Percentiles rank a stretch among this genome's conserved stretches.
These are phyloP conservation scores for Popillia japonica DNA, from an alignment of 1,140 invertebrate species.

Conservation along the genomic window DNA sequence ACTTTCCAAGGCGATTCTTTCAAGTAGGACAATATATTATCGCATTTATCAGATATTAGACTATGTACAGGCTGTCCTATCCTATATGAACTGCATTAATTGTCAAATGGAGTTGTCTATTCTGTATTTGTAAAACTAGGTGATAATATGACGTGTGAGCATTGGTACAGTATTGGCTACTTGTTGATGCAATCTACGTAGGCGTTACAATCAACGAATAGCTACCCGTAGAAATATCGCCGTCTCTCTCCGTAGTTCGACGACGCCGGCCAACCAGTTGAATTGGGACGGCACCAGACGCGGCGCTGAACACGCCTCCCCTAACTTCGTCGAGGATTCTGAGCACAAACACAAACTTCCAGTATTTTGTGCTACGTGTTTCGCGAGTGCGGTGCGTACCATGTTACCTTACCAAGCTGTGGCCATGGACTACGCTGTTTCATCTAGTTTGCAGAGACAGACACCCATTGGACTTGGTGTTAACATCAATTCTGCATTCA, in stretches of 20 bases:
- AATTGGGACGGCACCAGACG: constrained; percentile 8
- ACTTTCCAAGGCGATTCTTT: background rate
- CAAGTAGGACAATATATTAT: background rate
- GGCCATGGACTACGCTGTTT: constrained; percentile 86
- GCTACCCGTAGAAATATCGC: constrained; percentile 49
- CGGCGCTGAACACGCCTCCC: constrained; percentile 16
- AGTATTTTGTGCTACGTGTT: constrained; percentile 32
- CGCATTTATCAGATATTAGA: background rate
- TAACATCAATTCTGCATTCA: constrained; percentile 74
- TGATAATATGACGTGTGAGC: constrained; percentile 49
- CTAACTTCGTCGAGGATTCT: constrained; percentile 15
- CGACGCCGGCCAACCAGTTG: constrained; percentile 2
- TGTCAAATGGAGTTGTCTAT: constrained; percentile 31
- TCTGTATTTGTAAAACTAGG: constrained; percentile 42
- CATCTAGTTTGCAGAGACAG: constrained; percentile 76
- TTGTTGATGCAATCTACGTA: constrained; percentile 56
- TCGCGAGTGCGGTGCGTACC: constrained; percentile 42
- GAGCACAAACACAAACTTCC: constrained; percentile 30
- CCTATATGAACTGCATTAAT: constrained; percentile 9
- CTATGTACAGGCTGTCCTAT: constrained; percentile 7
- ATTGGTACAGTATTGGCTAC: constrained; percentile 59
- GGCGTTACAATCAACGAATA: constrained; percentile 46
- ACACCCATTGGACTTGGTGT: constrained; percentile 71
- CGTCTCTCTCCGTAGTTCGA: constrained; percentile 45
- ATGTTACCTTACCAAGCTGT: constrained; percentile 90